These are phyloP conservation scores for Acridotheres tristis DNA, from an alignment of 2,797 vertebrate species.

Conservation along the genomic window DNA sequence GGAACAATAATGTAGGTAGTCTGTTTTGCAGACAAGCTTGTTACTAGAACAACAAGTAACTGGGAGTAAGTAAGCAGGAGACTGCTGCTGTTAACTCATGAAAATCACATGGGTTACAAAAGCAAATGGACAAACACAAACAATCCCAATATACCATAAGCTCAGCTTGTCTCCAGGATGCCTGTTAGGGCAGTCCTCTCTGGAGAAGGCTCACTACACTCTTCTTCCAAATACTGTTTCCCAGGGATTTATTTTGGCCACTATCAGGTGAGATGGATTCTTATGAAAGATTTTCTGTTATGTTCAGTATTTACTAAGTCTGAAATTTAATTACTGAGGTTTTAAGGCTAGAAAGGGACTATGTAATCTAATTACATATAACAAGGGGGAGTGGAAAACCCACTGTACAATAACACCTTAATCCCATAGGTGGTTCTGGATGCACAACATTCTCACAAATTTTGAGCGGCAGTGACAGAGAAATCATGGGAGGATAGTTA, in stretches of 20 bases:
- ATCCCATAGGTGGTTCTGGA: not conserved
- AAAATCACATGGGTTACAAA: not conserved
- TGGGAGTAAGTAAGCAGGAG: not conserved
- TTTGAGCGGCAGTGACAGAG: not conserved
- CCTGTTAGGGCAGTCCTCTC: not conserved
- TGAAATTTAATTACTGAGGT: not conserved
- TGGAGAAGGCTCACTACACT: not conserved
- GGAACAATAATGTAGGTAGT: not conserved
- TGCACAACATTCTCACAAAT: not conserved
- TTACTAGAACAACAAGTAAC: slow-evolving; percentile 18
- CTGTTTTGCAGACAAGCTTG: not conserved
- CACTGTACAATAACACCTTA: not conserved
- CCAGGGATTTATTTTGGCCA: not conserved
- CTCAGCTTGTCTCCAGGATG: not conserved
- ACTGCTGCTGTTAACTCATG: not conserved
- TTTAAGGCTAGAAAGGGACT: not conserved
- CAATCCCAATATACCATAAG: not conserved
- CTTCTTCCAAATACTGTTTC: not conserved
- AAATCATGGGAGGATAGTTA: not conserved
- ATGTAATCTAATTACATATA: not conserved
- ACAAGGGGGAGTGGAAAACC: not conserved
- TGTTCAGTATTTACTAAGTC: not conserved
- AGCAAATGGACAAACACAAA: not conserved
- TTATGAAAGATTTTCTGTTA: not conserved
- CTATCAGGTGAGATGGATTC: not conserved